Conservation (phyloP, 2,113 vertebrate genomes). For the Anolis sagrei region DNA sequence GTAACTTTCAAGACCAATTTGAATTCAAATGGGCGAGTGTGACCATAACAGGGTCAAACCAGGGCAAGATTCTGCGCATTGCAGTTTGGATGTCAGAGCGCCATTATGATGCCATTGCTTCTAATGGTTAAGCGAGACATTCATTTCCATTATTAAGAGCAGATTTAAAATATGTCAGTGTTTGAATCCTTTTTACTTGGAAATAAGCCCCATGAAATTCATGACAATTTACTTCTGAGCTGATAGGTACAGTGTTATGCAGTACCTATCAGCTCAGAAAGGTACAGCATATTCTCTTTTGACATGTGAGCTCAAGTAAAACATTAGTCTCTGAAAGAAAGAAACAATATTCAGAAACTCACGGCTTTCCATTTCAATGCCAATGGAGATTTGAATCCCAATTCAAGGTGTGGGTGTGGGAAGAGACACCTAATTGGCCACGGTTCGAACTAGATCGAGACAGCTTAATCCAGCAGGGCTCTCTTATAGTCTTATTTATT, state of each 20-base stretch:
- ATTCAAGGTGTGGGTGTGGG: not conserved
- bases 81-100: no score
- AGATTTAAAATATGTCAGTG: not conserved
- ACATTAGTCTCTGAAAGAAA: not conserved
- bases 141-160: not conserved
- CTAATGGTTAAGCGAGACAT: not conserved
- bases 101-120: not conserved
- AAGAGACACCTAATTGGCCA: not conserved
- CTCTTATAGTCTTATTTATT: not conserved
- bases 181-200: not conserved
- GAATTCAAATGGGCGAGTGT: no score
- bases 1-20: no score
- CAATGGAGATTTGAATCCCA: not conserved
- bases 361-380: not conserved
- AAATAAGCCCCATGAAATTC: not conserved
- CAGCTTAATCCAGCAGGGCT: not conserved
- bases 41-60: not conserved
- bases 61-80: no score
- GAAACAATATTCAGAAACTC: not conserved
- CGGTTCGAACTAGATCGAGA: not conserved
- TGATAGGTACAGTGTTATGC: not conserved
- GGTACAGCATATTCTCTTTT: not conserved
- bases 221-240: not conserved
- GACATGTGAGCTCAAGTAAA: not conserved
- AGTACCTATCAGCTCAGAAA: not conserved